A percentile compares a stretch with the other conserved stretches of the same genome.
These are phyloP conservation scores for Centruroides vittatus DNA, from an alignment of 1,140 invertebrate species.

Conservation along the genomic window DNA sequence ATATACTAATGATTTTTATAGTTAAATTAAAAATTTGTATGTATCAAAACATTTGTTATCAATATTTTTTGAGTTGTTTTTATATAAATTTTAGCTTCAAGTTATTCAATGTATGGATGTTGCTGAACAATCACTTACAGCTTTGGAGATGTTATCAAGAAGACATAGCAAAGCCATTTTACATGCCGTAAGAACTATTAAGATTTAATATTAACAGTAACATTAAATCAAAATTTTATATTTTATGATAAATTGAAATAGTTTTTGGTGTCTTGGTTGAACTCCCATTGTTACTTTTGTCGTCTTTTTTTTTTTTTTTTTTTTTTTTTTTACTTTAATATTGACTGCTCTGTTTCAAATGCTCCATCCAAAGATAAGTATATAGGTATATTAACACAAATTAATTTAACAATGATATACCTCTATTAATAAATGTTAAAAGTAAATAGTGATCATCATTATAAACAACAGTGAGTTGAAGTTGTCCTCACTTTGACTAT, in stretches of 20 bases:
- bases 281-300: background rate
- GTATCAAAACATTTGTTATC: too few relatives aligned
- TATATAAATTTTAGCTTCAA: constrained; percentile 42
- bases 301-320: background rate
- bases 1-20: too few relatives aligned
- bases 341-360: too few relatives aligned
- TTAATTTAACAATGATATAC: too few relatives aligned
- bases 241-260: too few relatives aligned
- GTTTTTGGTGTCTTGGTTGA: background rate
- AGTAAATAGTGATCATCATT: too few relatives aligned
- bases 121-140: constrained; percentile 90
- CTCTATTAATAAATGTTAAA: too few relatives aligned
- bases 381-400: too few relatives aligned
- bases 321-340: background rate
- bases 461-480: too few relatives aligned
- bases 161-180: constrained; percentile 91
- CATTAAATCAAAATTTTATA: background rate
- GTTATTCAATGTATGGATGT: constrained; percentile 99
- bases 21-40: background rate
- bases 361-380: too few relatives aligned
- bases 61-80: too few relatives aligned
- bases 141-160: constrained; percentile 90
- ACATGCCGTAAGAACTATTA: constrained; percentile 52
- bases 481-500: too few relatives aligned
- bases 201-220: background rate